These are phyloP conservation scores for Leptopilina boulardi DNA, from an alignment of 1,140 invertebrate species.

Conservation along the genomic window DNA sequence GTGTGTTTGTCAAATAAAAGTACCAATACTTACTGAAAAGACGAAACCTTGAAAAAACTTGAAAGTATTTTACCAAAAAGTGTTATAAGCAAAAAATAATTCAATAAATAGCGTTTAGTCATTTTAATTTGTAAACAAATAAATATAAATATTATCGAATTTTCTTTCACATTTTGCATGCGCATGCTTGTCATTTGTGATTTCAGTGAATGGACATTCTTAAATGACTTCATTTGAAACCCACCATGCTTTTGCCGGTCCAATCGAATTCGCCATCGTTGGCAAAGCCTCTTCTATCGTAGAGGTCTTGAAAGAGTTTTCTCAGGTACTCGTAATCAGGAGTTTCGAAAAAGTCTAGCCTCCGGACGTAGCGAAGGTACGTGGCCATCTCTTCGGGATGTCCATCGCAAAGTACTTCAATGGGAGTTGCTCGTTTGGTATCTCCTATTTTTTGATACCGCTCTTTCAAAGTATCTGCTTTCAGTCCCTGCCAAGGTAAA, in stretches of 20 bases:
- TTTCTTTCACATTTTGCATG: background rate
- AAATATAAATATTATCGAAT: too few relatives aligned
- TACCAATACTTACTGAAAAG: conserved; percentile 7
- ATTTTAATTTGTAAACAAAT: too few relatives aligned
- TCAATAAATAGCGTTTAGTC: background rate
- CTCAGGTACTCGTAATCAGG: conserved; percentile 99
- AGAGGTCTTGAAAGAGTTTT: conserved; percentile 96
- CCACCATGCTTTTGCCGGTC: conserved; percentile 96
- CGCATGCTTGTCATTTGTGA: conserved; percentile 9
- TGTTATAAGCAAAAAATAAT: background rate
- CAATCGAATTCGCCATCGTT: conserved; percentile 99
- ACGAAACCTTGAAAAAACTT: background rate
- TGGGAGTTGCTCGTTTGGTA: conserved; percentile 98
- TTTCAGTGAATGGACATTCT: background rate
- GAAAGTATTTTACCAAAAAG: background rate
- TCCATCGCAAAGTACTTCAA: conserved; percentile 97
- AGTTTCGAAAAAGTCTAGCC: conserved; percentile 99
- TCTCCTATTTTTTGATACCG: conserved; percentile 99
- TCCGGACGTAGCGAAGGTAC: conserved; percentile 97
- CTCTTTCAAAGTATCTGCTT: conserved; percentile 99
- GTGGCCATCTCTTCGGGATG: conserved; percentile 98
- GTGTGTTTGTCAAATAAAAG: background rate
- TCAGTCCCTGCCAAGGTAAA: conserved; percentile 99
- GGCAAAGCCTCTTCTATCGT: conserved; percentile 93
- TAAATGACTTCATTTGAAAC: conserved; percentile 53